Conservation (phyloP, 1,140 invertebrate species). For the Neodiprion virginianus region DNA sequence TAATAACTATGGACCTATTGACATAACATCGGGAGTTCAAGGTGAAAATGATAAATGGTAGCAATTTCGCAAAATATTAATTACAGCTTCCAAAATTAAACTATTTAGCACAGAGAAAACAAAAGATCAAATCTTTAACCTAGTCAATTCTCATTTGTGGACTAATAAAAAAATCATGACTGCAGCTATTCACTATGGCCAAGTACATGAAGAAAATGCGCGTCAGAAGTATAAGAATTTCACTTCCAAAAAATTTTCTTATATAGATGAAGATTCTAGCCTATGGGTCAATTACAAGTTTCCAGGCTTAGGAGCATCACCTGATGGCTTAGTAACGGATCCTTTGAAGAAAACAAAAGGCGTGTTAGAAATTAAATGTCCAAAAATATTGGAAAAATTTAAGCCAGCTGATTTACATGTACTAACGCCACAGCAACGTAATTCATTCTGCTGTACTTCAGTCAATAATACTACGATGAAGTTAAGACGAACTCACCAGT, state of each 20-base stretch:
- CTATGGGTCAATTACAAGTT: conserved; percentile 26
- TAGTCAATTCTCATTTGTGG: too few species aligned
- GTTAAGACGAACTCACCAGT: conserved; percentile 30
- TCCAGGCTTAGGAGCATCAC: conserved; percentile 25
- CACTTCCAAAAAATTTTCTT: conserved; percentile 15
- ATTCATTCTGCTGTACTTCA: conserved; percentile 28
- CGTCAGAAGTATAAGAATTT: conserved; percentile 11
- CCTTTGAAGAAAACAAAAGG: too few species aligned
- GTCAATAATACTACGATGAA: conserved; percentile 9
- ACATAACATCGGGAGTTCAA: background rate
- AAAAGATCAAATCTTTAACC: too few species aligned
- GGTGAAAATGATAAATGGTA: conserved; percentile 7
- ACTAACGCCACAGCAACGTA: conserved; percentile 24
- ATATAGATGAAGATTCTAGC: conserved; percentile 15
- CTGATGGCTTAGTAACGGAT: conserved; percentile 11
- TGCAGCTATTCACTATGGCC: conserved; percentile 17
- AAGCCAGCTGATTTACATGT: conserved; percentile 25
- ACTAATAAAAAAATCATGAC: too few species aligned
- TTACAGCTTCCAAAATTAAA: conserved; percentile 25
- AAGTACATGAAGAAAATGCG: conserved; percentile 17
- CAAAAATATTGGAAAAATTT: conserved; percentile 26
- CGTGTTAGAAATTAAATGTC: conserved; percentile 8
- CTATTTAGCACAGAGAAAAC: background rate
- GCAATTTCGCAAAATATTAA: conserved; percentile 19
- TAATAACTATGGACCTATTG: background rate